These are phyloP conservation scores for Hoplodrina ambigua DNA, from an alignment of 2,888 invertebrate genomes.

Conservation along the genomic window DNA sequence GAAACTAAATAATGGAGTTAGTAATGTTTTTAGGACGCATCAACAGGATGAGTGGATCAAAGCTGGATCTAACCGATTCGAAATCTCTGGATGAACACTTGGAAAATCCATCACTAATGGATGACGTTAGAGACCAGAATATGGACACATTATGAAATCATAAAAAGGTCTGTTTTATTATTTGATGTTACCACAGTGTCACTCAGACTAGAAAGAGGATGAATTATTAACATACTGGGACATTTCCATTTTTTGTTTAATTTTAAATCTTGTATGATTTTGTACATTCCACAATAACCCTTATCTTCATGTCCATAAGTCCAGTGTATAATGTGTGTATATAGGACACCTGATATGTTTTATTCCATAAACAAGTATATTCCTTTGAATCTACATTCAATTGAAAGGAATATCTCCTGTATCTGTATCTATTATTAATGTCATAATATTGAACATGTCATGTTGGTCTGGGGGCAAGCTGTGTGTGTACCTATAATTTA, in stretches of 20 bases:
- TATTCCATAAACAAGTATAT: too few species aligned
- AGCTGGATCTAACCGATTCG: conserved; percentile 18
- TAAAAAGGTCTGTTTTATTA: conserved; percentile 10
- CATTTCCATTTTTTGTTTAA: too few species aligned
- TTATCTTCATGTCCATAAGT: too few species aligned
- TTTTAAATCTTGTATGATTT: too few species aligned
- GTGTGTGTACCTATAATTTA: neutral
- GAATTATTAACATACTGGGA: neutral
- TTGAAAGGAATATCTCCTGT: neutral
- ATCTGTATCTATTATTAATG: neutral
- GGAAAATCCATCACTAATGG: neutral
- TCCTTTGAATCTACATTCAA: neutral
- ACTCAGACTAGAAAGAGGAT: conserved; percentile 9
- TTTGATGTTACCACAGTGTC: neutral
- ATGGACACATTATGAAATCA: neutral
- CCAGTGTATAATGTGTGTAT: too few species aligned
- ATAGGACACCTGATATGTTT: too few species aligned
- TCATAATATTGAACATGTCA: neutral
- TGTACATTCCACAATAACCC: neutral
- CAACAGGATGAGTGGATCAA: conserved; percentile 39
- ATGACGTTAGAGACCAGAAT: conserved; percentile 4
- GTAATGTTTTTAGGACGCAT: conserved; percentile 31
- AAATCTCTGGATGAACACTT: neutral
- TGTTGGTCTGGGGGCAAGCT: neutral
- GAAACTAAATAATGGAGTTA: conserved; percentile 49